Conservation (phyloP, 2,113 vertebrate species). For the Neoarius graeffei region DNA sequence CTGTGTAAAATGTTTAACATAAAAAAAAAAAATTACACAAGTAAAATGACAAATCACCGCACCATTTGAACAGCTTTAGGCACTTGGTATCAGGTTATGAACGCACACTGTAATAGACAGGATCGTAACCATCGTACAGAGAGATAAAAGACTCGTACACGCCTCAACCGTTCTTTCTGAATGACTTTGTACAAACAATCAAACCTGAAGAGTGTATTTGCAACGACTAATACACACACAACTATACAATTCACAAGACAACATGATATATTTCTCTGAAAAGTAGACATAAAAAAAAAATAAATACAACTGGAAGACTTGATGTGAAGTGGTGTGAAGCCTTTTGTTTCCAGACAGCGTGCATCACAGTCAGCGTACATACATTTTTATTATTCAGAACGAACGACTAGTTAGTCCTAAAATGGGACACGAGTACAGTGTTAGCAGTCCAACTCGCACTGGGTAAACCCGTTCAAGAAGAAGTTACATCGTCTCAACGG, state of each 20-base stretch:
- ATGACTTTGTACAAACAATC: neutral
- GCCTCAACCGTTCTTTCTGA: neutral
- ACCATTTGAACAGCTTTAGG: constrained; percentile 42
- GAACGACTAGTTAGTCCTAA: too few relatives aligned
- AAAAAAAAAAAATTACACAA: constrained; percentile 40
- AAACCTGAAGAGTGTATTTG: constrained; percentile 3
- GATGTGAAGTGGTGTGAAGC: constrained; percentile 18
- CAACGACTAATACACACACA: neutral
- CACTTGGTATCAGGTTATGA: constrained; percentile 40
- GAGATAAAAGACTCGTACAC: neutral
- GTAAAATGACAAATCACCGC: constrained; percentile 29
- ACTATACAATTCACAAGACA: constrained; percentile 34
- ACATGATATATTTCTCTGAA: constrained; percentile 34
- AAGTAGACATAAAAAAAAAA: constrained; percentile 9
- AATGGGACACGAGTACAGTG: neutral
- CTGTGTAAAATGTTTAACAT: constrained; percentile 45
- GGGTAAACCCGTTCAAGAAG: neutral
- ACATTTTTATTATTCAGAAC: neutral
- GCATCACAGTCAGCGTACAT: neutral
- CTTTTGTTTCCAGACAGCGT: neutral
- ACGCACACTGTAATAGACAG: neutral
- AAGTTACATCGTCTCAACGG: neutral
- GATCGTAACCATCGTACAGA: constrained; percentile 6
- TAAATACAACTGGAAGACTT: constrained; percentile 48
- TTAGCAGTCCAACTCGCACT: neutral